phyloP scores from a whole-genome alignment of 2,797 vertebrate species.

The Epinephelus malabaricus region DNA sequence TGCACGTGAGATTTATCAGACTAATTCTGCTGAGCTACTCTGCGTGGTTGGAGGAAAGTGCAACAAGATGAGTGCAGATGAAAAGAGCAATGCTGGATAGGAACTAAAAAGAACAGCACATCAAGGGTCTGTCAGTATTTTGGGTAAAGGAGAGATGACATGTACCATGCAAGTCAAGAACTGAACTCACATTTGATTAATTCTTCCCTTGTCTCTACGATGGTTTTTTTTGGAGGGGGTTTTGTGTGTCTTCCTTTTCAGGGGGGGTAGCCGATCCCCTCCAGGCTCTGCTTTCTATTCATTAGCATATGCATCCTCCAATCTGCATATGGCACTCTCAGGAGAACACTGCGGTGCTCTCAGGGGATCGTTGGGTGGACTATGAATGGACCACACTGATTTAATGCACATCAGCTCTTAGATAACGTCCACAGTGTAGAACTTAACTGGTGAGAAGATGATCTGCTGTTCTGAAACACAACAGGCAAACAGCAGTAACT shows the following conservation, averaged over 20 bases:
- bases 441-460: background rate
- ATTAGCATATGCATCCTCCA: constrained; percentile 37
- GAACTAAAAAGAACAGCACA: too few species aligned
- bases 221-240: background rate
- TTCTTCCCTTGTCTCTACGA: background rate
- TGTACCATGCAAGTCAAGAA: too few species aligned
- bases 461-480: background rate
- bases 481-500: background rate
- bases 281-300: background rate
- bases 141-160: too few species aligned
- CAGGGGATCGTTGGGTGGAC: constrained; percentile 3
- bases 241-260: background rate
- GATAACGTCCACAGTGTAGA: background rate
- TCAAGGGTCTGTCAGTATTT: too few species aligned
- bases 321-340: constrained; percentile 24
- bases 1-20: too few species aligned
- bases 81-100: too few species aligned
- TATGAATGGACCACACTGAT: background rate
- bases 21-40: too few species aligned
- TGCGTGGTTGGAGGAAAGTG: too few species aligned
- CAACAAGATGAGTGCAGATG: too few species aligned
- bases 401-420: background rate
- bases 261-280: background rate
- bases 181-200: background rate
- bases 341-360: background rate